Evolutionary conservation across 2,113 vertebrate genomes (phyloP).

Genomic region (Sceloporus undulatus): DNA sequence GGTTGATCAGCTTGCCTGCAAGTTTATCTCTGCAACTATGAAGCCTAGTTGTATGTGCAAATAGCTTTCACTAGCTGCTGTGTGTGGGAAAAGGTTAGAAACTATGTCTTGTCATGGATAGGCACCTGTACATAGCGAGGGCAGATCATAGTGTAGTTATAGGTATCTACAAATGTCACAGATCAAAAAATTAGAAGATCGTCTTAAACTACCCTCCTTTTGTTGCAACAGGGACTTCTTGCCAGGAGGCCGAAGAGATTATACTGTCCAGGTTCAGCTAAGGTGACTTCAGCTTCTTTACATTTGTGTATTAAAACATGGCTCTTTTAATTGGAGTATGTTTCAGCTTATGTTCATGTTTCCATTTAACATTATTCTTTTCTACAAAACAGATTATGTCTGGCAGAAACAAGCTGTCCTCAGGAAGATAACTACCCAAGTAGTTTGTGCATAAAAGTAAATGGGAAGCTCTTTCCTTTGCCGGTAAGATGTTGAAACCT

Average conservation of each 20-base stretch:
- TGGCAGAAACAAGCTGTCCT: slow-evolving; percentile 96
- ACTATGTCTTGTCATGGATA: background rate
- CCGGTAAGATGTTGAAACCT: slow-evolving; percentile 85
- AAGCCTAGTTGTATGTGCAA: background rate
- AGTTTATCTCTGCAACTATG: background rate
- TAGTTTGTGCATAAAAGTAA: slow-evolving; percentile 97
- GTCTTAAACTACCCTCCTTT: background rate
- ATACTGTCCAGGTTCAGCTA: slow-evolving; percentile 96
- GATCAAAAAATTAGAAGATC: background rate
- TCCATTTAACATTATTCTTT: slow-evolving; percentile 40
- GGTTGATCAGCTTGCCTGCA: background rate
- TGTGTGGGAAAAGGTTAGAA: background rate
- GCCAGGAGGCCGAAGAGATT: slow-evolving; percentile 94
- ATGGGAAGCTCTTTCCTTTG: slow-evolving; percentile 94
- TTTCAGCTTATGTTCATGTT: background rate
- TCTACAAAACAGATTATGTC: slow-evolving; percentile 86
- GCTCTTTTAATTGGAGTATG: background rate
- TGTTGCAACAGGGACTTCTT: slow-evolving; percentile 88
- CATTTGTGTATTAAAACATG: slow-evolving; percentile 14
- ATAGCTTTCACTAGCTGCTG: background rate
- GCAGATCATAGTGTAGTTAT: background rate
- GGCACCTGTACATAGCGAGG: too few species aligned
- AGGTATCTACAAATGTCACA: background rate
- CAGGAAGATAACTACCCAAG: slow-evolving; percentile 98
- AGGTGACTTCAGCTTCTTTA: slow-evolving; percentile 78